Evolutionary conservation across 1,140 invertebrate species (phyloP), one percentile per base, ranked within the genome.

Genomic region (Goniozus legneri): DNA sequence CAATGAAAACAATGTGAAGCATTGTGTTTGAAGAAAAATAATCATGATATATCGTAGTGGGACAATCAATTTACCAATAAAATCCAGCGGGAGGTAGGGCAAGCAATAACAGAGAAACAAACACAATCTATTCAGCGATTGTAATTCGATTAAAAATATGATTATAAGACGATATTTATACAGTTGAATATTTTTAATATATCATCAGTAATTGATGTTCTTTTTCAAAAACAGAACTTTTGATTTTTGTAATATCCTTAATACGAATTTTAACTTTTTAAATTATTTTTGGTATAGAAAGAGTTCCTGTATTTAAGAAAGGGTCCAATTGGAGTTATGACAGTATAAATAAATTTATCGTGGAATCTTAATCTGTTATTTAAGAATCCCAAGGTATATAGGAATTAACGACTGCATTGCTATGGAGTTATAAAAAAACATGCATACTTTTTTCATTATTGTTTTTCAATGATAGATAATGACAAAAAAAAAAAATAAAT

Each of bases 31-130:
- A 51, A 50, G 47, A 30, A 55, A 58, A 60, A 56, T 54, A 20
- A 44, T 58, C 47, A 59, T 54, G 54, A 55, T 56, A 59, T 58
- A 56, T 62, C 56, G 60, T 67, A 76, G 74, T 71, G 67, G 71
- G 67, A 73, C 63, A 67, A 69, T 72, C 60, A 73, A 75, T 76
- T 76, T 76, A 76, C 74, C 74, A 74, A 75, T 64, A 76, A 74
- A 74, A 73, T 76, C 74, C 74, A 76, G 65, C 64, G 64, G 68
- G 65, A 76, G 61, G 62, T 68, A 67, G 67, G 72, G 68, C 67
- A 75, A 72, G 72, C 73, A 72, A 76, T 65, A 73, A 67, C 72
- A 75, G 72, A 74, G 60, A 74, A 74, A 73, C 60, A 73, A 73
- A 71, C 57, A 69, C 60, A 64, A 53, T 69, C 65, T 64, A 64